These are phyloP conservation scores for Girardinus metallicus DNA, from an alignment of 2,797 vertebrate genomes.

Conservation along the genomic window DNA sequence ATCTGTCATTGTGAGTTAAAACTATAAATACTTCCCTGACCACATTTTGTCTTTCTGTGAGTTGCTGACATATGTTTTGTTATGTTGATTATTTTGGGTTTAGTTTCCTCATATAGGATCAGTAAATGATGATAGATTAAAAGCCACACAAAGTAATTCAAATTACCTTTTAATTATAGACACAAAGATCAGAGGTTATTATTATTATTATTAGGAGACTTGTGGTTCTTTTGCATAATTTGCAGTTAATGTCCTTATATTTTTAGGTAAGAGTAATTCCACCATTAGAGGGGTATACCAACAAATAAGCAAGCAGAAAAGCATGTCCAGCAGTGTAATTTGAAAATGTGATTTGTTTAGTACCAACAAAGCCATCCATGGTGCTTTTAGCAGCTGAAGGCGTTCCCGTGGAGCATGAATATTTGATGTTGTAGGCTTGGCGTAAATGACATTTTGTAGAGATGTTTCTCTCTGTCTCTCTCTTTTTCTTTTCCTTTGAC, in stretches of 20 bases:
- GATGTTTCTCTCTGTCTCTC: constrained; percentile 43
- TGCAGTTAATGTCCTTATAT: neutral
- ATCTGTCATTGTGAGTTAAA: neutral
- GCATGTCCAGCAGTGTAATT: neutral
- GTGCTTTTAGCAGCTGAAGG: neutral
- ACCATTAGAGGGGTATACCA: neutral
- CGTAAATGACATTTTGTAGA: constrained; percentile 51
- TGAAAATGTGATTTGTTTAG: neutral
- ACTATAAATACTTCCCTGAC: neutral
- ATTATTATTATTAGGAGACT: neutral
- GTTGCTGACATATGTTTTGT: neutral
- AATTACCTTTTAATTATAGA: neutral
- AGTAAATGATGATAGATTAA: neutral
- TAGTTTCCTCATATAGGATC: neutral
- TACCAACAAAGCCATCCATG: neutral
- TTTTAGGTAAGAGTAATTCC: neutral
- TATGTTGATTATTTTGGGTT: neutral
- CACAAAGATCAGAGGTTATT: neutral
- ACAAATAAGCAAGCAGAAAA: neutral
- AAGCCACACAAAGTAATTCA: neutral
- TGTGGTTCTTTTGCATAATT: neutral
- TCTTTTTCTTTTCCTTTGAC: constrained; percentile 21
- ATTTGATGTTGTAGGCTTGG: constrained; percentile 56
- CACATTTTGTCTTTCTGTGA: neutral
- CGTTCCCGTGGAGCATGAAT: constrained; percentile 45